Evolutionary conservation across 2,113 vertebrate species (phyloP).

Genomic region (Morone saxatilis): DNA sequence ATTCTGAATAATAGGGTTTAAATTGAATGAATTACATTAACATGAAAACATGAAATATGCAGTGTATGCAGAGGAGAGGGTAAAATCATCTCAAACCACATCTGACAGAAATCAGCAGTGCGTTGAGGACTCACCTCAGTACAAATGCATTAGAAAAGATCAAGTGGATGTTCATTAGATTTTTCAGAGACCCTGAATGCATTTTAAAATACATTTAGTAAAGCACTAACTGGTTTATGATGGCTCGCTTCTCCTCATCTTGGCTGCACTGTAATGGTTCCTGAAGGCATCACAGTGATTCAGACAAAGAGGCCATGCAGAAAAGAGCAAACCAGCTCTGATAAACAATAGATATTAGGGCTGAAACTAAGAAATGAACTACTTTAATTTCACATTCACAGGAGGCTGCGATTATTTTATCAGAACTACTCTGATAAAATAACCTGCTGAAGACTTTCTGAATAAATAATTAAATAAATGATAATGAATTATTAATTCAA

Average conservation of each 20-base stretch:
- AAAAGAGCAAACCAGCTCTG: background rate
- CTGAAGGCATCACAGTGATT: conserved; percentile 36
- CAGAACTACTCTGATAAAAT: no score
- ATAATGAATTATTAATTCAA: background rate
- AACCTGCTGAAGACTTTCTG: background rate
- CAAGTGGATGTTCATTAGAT: conserved; percentile 38
- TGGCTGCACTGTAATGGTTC: conserved; percentile 23
- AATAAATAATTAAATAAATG: background rate
- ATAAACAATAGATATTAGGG: background rate
- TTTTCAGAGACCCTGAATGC: conserved; percentile 26
- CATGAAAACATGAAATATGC: background rate
- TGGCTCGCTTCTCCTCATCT: background rate
- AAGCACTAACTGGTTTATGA: conserved; percentile 52
- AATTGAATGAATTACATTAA: background rate
- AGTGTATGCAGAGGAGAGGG: background rate
- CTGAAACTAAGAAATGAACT: no score
- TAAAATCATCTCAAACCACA: conserved; percentile 14
- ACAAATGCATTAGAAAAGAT: conserved; percentile 19
- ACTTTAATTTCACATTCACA: no score
- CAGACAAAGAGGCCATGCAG: background rate
- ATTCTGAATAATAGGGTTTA: background rate
- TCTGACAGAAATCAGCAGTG: background rate
- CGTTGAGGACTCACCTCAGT: conserved; percentile 19
- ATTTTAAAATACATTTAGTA: conserved; percentile 51
- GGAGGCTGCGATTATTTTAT: no score